Base-by-base conservation (phyloP, 2,888 invertebrate species). In the Trichogramma evanescens region DNA sequence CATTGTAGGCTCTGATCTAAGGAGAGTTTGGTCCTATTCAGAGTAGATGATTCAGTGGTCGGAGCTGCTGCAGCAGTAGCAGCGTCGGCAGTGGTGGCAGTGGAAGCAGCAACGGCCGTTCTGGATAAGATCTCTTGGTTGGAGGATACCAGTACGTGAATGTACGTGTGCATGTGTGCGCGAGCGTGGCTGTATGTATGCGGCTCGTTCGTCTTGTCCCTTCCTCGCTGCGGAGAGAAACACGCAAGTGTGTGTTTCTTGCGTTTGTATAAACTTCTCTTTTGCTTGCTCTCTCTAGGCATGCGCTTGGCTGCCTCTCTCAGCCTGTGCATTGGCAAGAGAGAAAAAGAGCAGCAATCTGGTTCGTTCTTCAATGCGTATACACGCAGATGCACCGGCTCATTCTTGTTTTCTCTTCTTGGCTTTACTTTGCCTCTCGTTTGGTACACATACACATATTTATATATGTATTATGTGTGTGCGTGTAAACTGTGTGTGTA, bases 21-120 rank as follows among this genome's bases (percentile, higher is more conserved):
- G 26, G 8, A 38, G 70, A 69, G 69, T 70, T 67, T 69, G 65
- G 69, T 68, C 71, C 76, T 76, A 76, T 77, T 77, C 77, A 76
- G 75, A 76, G 74, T 69, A 72, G 72, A 77, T 77, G 77, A 77
- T 77, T 77, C 77, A 77, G 75, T 74, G 74, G 73, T 70, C 72
- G 26, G 26, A 26, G 74, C 71, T 73, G 76, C 72, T 68, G 70
- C 70, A 66, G 63, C 58, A 71, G 73, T 70, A 72, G 74, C 71
- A 68, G 70, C 70, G 66, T 26, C 26, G 26, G 26, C 26, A 26
- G 26, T 26, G 26, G 26, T n/a, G 63, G 50, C 26, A 2, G 26
- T 26, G 26, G 26, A 26, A 45, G 46, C 54, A 26, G 39, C 66
- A 50, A 50, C 54, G 53, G 62, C 59, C 54, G 49, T 54, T 50